Conservation (phyloP, 2,888 invertebrate genomes). For the Chorisops tibialis region DNA sequence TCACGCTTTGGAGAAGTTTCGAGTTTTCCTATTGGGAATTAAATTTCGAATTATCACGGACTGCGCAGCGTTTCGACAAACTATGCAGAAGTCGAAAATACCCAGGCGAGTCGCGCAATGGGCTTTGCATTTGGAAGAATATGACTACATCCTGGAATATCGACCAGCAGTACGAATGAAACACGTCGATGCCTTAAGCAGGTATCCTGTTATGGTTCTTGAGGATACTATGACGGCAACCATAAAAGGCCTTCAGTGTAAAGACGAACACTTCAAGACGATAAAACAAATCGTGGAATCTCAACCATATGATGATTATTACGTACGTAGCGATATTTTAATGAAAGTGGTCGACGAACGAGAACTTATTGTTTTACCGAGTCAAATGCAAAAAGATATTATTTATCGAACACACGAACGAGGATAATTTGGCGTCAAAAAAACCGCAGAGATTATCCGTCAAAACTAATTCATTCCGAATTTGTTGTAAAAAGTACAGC, state of each 20-base stretch:
- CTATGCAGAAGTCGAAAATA: no score
- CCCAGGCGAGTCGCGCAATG: slow-evolving; percentile 34
- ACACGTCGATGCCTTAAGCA: slow-evolving; percentile 33
- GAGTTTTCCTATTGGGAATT: no score
- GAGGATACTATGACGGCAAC: neutral
- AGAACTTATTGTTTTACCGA: slow-evolving; percentile 1
- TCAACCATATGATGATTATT: neutral
- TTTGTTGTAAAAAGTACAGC: neutral
- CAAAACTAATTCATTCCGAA: slow-evolving; percentile 4
- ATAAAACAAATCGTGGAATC: neutral
- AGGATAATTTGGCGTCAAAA: slow-evolving; percentile 11
- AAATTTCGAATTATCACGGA: no score
- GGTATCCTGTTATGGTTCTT: slow-evolving; percentile 1
- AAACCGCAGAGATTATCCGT: neutral
- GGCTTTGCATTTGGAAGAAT: slow-evolving; percentile 34
- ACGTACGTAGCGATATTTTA: neutral
- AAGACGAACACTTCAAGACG: neutral
- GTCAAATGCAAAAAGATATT: neutral
- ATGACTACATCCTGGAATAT: slow-evolving; percentile 35
- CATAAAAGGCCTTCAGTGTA: neutral
- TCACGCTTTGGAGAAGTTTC: no score
- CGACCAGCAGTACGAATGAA: slow-evolving; percentile 34
- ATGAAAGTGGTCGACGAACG: neutral
- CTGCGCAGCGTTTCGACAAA: no score
- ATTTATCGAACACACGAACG: neutral